Percentiles rank a stretch among this genome's conserved stretches.
phyloP scores from a whole-genome alignment of 2,797 vertebrate species.

The Leptodactylus fallax region DNA sequence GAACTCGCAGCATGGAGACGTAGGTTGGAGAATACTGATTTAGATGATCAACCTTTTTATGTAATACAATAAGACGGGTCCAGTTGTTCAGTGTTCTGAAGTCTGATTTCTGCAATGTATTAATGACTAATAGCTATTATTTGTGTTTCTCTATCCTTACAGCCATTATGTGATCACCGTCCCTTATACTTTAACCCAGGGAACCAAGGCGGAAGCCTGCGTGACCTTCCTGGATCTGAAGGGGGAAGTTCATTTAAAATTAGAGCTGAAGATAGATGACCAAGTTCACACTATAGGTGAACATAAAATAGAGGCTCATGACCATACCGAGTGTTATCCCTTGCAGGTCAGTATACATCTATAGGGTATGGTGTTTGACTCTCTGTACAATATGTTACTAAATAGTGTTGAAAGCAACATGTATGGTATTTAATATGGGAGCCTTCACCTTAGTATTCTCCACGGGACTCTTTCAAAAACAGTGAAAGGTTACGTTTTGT shows the following conservation, averaged over 20 bases:
- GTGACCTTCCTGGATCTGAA: constrained; percentile 2
- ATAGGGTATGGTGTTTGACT: too few relatives aligned
- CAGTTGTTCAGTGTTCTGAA: neutral
- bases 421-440: too few relatives aligned
- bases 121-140: neutral
- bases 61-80: too few relatives aligned
- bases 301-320: neutral
- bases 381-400: too few relatives aligned
- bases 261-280: constrained; percentile 23
- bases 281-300: neutral
- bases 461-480: too few relatives aligned
- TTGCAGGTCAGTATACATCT: constrained; percentile 26
- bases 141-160: neutral
- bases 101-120: neutral
- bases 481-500: too few relatives aligned
- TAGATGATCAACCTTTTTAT: neutral
- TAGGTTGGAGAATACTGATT: neutral
- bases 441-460: too few relatives aligned
- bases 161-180: constrained; percentile 38
- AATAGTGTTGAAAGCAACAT: too few relatives aligned
- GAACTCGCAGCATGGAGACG: too few relatives aligned
- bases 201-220: neutral
- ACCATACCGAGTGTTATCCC: constrained; percentile 29
- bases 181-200: neutral
- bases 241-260: neutral